Evolutionary conservation across 1,140 invertebrate species (phyloP).

Genomic region (Arctopsyche grandis): DNA sequence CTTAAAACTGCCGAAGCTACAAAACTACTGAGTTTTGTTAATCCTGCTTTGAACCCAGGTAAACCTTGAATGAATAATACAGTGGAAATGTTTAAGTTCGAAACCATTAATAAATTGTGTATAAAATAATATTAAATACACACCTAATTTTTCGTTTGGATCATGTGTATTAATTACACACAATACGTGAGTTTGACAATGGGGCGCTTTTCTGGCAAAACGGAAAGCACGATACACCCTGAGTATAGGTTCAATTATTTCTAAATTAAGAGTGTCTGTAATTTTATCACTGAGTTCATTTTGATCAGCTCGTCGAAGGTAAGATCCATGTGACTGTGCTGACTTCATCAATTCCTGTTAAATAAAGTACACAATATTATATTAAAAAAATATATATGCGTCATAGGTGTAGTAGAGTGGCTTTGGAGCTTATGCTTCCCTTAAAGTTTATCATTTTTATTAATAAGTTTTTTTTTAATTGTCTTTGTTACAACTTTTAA

Average conservation of each 20-base stretch:
- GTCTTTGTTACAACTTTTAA: too few relatives aligned
- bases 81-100: not conserved
- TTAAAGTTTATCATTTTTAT: too few relatives aligned
- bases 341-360: constrained; percentile 48
- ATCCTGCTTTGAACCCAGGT: constrained; percentile 70
- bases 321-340: constrained; percentile 44
- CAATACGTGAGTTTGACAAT: constrained; percentile 80
- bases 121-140: constrained; percentile 20
- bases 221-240: constrained; percentile 80
- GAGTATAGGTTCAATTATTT: constrained; percentile 80
- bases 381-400: not conserved
- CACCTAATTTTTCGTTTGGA: constrained; percentile 63
- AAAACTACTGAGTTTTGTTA: constrained; percentile 79
- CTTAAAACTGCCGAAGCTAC: constrained; percentile 76
- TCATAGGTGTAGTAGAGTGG: too few relatives aligned
- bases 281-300: constrained; percentile 78
- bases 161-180: constrained; percentile 77
- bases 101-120: not conserved
- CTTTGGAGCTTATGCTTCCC: too few relatives aligned
- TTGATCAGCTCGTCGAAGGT: constrained; percentile 52
- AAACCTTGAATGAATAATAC: constrained; percentile 54
- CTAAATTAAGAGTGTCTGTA: constrained; percentile 81
- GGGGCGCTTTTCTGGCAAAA: constrained; percentile 73
- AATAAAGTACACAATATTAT: not conserved
- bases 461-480: too few relatives aligned